phyloP scores from a whole-genome alignment of 1,140 invertebrate species.

The Drosophila parabipectinata region DNA sequence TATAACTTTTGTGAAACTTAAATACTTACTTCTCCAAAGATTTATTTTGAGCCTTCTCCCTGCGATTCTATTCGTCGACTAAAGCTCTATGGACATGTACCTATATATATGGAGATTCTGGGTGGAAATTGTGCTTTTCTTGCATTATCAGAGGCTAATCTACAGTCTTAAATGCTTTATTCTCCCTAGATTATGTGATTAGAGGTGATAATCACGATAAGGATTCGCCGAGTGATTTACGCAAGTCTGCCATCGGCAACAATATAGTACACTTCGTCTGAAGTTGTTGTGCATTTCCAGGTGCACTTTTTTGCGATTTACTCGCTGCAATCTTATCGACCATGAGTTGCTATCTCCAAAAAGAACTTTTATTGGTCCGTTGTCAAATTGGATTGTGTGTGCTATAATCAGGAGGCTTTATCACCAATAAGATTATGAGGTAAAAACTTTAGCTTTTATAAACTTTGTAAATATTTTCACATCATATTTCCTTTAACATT shows the following conservation, averaged over 20 bases:
- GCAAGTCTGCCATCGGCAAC: slow-evolving; percentile 27
- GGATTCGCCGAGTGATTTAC: slow-evolving; percentile 57
- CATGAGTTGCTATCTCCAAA: slow-evolving; percentile 19
- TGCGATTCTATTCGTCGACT: slow-evolving; percentile 54
- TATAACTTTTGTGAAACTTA: too few relatives aligned
- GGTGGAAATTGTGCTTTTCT: slow-evolving; percentile 9
- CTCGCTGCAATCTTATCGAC: slow-evolving; percentile 37
- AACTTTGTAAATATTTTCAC: too few relatives aligned
- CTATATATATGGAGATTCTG: slow-evolving; percentile 52
- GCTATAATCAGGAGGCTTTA: background rate
- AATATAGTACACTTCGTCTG: slow-evolving; percentile 10
- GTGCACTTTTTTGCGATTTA: slow-evolving; percentile 18
- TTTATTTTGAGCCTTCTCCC: slow-evolving; percentile 17
- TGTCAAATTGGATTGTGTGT: background rate
- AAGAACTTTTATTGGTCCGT: background rate
- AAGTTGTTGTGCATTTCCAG: background rate
- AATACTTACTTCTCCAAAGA: slow-evolving; percentile 23
- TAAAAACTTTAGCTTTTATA: too few relatives aligned
- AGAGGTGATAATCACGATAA: slow-evolving; percentile 56
- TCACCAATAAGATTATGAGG: background rate
- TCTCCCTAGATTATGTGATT: slow-evolving; percentile 71
- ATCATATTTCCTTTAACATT: too few relatives aligned
- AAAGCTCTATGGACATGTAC: slow-evolving; percentile 13
- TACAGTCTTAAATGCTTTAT: slow-evolving; percentile 66
- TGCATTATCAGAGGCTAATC: slow-evolving; percentile 57